Evolutionary conservation across 1,140 invertebrate genomes (phyloP).

Genomic region (Microplitis mediator): DNA sequence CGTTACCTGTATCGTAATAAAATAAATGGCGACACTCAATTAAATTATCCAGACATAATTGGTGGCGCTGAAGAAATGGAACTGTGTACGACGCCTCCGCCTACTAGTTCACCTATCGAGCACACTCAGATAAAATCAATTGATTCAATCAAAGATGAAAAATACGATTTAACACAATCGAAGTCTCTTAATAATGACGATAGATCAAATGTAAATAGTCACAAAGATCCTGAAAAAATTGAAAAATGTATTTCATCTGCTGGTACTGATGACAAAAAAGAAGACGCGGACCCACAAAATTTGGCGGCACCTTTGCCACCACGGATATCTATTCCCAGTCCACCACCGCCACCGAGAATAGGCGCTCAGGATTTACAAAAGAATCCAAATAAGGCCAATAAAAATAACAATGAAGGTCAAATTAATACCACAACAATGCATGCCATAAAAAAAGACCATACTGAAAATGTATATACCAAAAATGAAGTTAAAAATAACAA

Average conservation of each 20-base stretch:
- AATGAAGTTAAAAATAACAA: too few species aligned
- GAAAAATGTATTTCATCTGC: not conserved
- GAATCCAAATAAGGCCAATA: constrained; percentile 31
- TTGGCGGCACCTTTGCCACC: constrained; percentile 43
- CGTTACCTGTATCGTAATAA: constrained; percentile 73
- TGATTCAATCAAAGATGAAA: constrained; percentile 36
- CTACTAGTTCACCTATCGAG: constrained; percentile 29
- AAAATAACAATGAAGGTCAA: not conserved
- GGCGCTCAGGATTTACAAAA: constrained; percentile 52
- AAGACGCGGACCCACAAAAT: constrained; percentile 2
- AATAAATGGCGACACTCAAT: constrained; percentile 66
- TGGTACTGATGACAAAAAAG: not conserved
- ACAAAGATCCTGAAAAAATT: not conserved
- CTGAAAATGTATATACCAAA: too few species aligned
- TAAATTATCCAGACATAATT: constrained; percentile 70
- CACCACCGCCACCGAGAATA: constrained; percentile 55
- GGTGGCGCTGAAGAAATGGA: constrained; percentile 69
- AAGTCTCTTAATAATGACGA: not conserved
- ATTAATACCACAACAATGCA: not conserved
- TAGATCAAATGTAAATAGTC: not conserved
- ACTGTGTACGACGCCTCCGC: constrained; percentile 67
- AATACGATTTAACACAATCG: not conserved
- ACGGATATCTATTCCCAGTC: constrained; percentile 53
- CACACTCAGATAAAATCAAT: constrained; percentile 52
- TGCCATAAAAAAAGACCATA: too few species aligned